A percentile compares a stretch with the other conserved stretches of the same genome.
Evolutionary conservation across 92 coral and sea anemone species (phyloP).

Genomic region (Zoanthus sociatus): DNA sequence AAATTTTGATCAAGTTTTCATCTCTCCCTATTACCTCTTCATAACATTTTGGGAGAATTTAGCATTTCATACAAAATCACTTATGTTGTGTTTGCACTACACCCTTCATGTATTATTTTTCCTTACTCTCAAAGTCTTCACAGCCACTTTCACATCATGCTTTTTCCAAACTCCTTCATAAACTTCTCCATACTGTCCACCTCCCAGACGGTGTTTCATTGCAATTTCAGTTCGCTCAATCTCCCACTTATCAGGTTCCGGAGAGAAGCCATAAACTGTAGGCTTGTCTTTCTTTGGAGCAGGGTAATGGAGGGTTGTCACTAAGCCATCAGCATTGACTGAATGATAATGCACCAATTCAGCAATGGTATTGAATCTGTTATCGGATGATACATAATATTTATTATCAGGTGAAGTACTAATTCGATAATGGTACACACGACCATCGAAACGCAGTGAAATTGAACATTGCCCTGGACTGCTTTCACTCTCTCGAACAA

Average conservation of each 20-base stretch:
- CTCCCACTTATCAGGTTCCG: slow-evolving; percentile 98
- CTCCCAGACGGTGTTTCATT: slow-evolving; percentile 95
- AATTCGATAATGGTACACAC: slow-evolving; percentile 96
- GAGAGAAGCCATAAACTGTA: slow-evolving; percentile 90
- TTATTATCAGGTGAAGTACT: slow-evolving; percentile 82
- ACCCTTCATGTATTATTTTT: no score
- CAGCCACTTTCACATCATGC: slow-evolving; percentile 89
- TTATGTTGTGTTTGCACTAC: no score
- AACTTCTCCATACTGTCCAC: slow-evolving; percentile 99
- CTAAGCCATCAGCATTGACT: slow-evolving; percentile 94
- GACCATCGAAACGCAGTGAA: slow-evolving; percentile 93
- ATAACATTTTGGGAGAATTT: no score
- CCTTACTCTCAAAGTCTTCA: slow-evolving; percentile 94
- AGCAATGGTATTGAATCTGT: slow-evolving; percentile 86
- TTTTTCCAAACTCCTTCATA: slow-evolving; percentile 98
- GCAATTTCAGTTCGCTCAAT: slow-evolving; percentile 94
- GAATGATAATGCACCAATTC: slow-evolving; percentile 99
- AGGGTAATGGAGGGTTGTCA: slow-evolving; percentile 97
- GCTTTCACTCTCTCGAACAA: slow-evolving; percentile 97
- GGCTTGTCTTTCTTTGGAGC: slow-evolving; percentile 97
- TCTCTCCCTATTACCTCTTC: no score
- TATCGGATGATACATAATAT: slow-evolving; percentile 89
- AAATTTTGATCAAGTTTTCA: no score
- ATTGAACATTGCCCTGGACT: slow-evolving; percentile 95
- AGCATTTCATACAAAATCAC: no score